A percentile compares a stretch with the other conserved stretches of the same genome.
Evolutionary conservation across 2,888 invertebrate species (phyloP).

Genomic region (Stenoptilia bipunctidactyla): DNA sequence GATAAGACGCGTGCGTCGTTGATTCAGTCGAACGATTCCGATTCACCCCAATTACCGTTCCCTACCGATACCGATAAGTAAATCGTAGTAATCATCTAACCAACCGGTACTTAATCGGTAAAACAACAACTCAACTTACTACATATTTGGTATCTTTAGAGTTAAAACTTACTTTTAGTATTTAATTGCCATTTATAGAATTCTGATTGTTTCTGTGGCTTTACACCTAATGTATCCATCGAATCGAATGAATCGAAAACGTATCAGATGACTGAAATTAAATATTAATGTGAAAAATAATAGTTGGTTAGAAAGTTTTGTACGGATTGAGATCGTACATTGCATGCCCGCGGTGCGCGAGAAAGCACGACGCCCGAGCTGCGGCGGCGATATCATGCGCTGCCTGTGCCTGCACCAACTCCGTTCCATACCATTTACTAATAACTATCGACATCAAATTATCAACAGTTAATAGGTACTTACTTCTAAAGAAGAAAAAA

Average conservation of each 20-base stretch:
- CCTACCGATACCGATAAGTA: no score
- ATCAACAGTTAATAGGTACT: no score
- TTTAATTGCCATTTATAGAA: no score
- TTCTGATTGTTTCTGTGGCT: no score
- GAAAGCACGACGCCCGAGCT: slow-evolving; percentile 53
- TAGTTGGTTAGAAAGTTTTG: slow-evolving; percentile 69
- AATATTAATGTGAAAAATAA: slow-evolving; percentile 68
- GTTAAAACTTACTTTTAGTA: no score
- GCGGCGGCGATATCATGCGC: neutral
- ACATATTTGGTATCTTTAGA: no score
- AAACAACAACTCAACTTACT: no score
- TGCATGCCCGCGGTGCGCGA: slow-evolving; percentile 61
- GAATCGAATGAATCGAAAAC: neutral
- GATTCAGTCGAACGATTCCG: slow-evolving; percentile 27
- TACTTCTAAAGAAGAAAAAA: no score
- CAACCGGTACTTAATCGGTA: no score
- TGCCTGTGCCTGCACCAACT: neutral
- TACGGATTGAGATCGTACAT: slow-evolving; percentile 56
- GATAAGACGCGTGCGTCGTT: slow-evolving; percentile 40
- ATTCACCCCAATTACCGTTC: slow-evolving; percentile 23
- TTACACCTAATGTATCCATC: no score
- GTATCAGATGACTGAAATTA: slow-evolving; percentile 26
- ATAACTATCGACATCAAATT: neutral
- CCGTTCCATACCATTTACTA: slow-evolving; percentile 1
- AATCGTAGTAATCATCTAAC: no score